phyloP scores from a whole-genome alignment of 2,888 invertebrate species.

The Agriotes lineatus region DNA sequence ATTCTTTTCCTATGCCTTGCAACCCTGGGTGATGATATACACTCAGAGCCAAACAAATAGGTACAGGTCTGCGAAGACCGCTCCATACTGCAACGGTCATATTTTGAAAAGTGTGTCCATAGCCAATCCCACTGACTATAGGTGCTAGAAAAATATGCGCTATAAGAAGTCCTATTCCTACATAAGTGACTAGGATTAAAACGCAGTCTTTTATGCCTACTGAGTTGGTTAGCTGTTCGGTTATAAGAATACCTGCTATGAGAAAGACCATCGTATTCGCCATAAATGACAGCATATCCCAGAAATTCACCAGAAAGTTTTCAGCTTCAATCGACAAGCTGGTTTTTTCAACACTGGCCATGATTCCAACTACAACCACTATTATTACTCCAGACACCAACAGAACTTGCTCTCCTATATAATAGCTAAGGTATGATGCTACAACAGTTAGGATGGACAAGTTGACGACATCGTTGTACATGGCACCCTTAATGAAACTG shows the following conservation, averaged over 20 bases:
- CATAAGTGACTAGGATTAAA: slow-evolving; percentile 24
- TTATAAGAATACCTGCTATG: not conserved
- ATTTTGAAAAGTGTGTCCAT: slow-evolving; percentile 30
- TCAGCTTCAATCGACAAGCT: slow-evolving; percentile 24
- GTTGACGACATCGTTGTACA: slow-evolving; percentile 24
- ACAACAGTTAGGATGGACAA: slow-evolving; percentile 23
- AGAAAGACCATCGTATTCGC: slow-evolving; percentile 20
- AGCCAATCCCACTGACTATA: slow-evolving; percentile 34
- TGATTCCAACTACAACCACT: slow-evolving; percentile 28
- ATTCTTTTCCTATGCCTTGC: not conserved
- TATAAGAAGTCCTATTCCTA: slow-evolving; percentile 7
- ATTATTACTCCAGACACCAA: slow-evolving; percentile 23
- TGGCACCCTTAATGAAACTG: slow-evolving; percentile 5
- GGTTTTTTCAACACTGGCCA: slow-evolving; percentile 32
- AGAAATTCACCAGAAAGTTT: slow-evolving; percentile 24
- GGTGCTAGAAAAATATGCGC: slow-evolving; percentile 26
- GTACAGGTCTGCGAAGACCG: slow-evolving; percentile 23
- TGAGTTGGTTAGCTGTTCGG: not conserved
- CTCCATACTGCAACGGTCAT: slow-evolving; percentile 34
- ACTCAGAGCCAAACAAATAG: slow-evolving; percentile 29
- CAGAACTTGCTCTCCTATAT: slow-evolving; percentile 11
- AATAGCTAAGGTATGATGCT: slow-evolving; percentile 20
- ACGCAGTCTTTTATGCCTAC: not conserved
- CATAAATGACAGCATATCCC: slow-evolving; percentile 20
- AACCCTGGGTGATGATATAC: not conserved